Evolutionary conservation across 1,140 invertebrate species (phyloP).

Genomic region (Zaprionus ornatus): DNA sequence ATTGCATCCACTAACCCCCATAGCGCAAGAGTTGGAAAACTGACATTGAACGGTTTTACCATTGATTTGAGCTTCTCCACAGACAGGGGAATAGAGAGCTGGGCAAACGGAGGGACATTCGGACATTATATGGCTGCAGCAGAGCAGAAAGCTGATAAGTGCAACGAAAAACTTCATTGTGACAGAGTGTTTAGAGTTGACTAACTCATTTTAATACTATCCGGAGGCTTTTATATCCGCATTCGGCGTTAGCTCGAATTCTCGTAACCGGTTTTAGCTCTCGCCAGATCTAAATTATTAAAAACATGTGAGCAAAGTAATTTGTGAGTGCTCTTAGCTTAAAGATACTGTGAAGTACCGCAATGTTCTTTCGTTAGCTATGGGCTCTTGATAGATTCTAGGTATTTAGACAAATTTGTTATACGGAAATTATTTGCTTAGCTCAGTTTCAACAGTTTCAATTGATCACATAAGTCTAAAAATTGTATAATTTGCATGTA

Average conservation of each 20-base stretch:
- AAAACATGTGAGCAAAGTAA: no score
- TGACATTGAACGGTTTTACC: slow-evolving; percentile 15
- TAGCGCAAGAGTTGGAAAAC: slow-evolving; percentile 25
- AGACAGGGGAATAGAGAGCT: slow-evolving; percentile 26
- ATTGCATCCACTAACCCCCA: slow-evolving; percentile 18
- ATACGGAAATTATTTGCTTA: no score
- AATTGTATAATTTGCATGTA: no score
- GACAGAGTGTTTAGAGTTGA: background rate
- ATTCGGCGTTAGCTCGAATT: background rate
- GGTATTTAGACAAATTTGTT: no score
- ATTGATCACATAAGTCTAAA: no score
- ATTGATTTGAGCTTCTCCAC: slow-evolving; percentile 4
- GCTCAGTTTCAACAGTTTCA: no score
- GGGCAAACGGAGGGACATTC: slow-evolving; percentile 22
- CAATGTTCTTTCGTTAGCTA: no score
- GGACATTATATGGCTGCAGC: background rate
- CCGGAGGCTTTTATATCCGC: slow-evolving; percentile 11
- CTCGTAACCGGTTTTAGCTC: slow-evolving; percentile 6
- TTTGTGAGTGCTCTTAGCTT: no score
- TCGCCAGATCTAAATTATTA: background rate
- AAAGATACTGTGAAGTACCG: no score
- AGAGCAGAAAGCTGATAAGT: slow-evolving; percentile 24
- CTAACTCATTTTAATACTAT: background rate
- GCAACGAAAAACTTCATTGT: slow-evolving; percentile 25
- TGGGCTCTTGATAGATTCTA: no score